Base-by-base conservation (phyloP, 2,888 invertebrate genomes). In the Acanthoscelides obtectus region DNA sequence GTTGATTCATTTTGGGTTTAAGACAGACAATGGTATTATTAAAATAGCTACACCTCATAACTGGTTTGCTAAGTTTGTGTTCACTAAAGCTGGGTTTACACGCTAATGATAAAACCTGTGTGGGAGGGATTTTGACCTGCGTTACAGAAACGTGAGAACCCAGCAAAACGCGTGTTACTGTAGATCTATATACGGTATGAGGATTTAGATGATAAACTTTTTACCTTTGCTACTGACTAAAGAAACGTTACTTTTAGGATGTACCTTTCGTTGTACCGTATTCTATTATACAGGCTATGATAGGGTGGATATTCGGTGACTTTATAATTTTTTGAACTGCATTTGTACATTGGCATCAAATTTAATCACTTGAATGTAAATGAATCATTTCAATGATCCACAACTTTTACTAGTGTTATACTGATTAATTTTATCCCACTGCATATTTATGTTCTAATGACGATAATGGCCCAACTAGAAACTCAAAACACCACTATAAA, bases 181-280 rank as follows among this genome's bases (percentile, higher is more conserved):
- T 45, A 45, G 45, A 12, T 12, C 17, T 45, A 3, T 12, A 45
- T 12, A 45, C 6, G 25, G 25, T 45, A 45, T 45, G 45, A 17
- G 17, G 12, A 45, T 45, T 3, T 45, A 45, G 45, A 45, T 76
- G 75, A 75, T 71, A 75, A 75, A 72, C 74, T 79, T 79, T 77
- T 76, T 78, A 78, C 75, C 74, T 77, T 78, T 77, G 79, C 77
- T 79, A 79, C 77, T 75, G 70, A 68, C 67, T 70, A 66, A 72
- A 66, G 45, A 45, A 17, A 45, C 45, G 45, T 45, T 45, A 45
- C 45, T 45, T 45, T 45, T 45, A 45, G 45, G 45, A 45, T 12
- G 17, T 12, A 45, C 17, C 17, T 45, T 45, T 45, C 45, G 45
- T 45, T 45, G 45, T 45, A 45, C 45, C 17, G 45, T 45, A 45